Evolutionary conservation across 1,140 invertebrate species (phyloP).

Genomic region (Andrena cerasifolii): DNA sequence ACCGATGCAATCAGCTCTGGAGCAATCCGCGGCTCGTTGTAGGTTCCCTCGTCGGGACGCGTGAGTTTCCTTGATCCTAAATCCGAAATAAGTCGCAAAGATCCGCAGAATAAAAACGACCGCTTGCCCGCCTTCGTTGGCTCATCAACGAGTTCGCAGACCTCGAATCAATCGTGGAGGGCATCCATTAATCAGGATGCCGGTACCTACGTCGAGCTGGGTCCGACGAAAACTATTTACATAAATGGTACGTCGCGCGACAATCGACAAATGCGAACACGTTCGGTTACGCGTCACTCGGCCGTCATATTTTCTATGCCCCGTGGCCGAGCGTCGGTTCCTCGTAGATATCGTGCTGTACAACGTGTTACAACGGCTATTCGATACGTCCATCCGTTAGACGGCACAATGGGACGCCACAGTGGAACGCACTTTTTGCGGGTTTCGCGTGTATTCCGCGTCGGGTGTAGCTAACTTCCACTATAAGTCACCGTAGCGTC

Average conservation of each 20-base stretch:
- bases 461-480: neutral
- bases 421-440: neutral
- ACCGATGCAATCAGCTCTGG: slow-evolving; percentile 48
- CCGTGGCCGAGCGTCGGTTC: neutral
- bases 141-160: neutral
- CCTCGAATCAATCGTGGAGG: neutral
- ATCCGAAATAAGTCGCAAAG: neutral
- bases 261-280: slow-evolving; percentile 5
- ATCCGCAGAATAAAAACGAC: neutral
- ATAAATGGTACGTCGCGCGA: slow-evolving; percentile 3
- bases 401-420: neutral
- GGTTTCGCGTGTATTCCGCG: neutral
- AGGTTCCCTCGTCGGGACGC: neutral
- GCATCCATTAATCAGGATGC: slow-evolving; percentile 2
- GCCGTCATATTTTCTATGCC: neutral
- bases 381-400: neutral
- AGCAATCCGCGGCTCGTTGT: slow-evolving; percentile 29
- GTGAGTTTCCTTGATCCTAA: neutral
- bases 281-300: neutral
- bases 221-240: slow-evolving; percentile 2
- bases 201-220: neutral
- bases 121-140: neutral
- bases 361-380: neutral
- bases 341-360: too few species aligned
- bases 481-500: neutral